Conservation (phyloP, 2,888 invertebrate genomes). For the Platycheirus albimanus region DNA sequence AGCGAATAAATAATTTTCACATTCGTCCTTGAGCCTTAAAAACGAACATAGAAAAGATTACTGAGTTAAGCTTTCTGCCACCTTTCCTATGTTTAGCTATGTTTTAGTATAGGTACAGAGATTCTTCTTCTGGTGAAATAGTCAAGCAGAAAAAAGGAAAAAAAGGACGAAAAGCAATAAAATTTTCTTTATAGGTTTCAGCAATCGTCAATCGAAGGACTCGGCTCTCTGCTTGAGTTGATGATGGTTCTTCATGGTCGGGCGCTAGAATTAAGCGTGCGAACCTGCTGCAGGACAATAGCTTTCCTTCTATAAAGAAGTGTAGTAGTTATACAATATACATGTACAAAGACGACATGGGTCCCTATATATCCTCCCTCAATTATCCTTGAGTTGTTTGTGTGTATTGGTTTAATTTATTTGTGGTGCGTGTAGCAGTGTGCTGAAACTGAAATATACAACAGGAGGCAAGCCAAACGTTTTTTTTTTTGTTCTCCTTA, state of each 20-base stretch:
- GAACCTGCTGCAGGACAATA: conserved; percentile 65
- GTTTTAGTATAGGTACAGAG: neutral
- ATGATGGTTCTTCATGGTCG: conserved; percentile 26
- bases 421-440: conserved; percentile 50
- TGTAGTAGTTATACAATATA: neutral
- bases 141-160: neutral
- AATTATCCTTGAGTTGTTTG: conserved; percentile 49
- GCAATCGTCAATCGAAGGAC: conserved; percentile 65
- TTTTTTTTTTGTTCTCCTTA: conserved; percentile 60
- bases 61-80: conserved; percentile 35
- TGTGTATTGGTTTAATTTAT: conserved; percentile 55
- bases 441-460: conserved; percentile 6
- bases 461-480: conserved; percentile 24
- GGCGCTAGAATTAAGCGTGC: conserved; percentile 49
- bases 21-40: conserved; percentile 64
- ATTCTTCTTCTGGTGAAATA: conserved; percentile 11
- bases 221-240: conserved; percentile 34
- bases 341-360: too few species aligned
- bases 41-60: conserved; percentile 54
- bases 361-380: neutral
- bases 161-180: conserved; percentile 59
- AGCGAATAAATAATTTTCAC: conserved; percentile 63
- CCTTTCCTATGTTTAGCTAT: neutral
- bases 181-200: conserved; percentile 61
- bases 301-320: conserved; percentile 17